A percentile compares a stretch with the other conserved stretches of the same genome.
These are phyloP conservation scores for Alexandromys fortis DNA, from an alignment of 2,113 vertebrate species.

Conservation along the genomic window DNA sequence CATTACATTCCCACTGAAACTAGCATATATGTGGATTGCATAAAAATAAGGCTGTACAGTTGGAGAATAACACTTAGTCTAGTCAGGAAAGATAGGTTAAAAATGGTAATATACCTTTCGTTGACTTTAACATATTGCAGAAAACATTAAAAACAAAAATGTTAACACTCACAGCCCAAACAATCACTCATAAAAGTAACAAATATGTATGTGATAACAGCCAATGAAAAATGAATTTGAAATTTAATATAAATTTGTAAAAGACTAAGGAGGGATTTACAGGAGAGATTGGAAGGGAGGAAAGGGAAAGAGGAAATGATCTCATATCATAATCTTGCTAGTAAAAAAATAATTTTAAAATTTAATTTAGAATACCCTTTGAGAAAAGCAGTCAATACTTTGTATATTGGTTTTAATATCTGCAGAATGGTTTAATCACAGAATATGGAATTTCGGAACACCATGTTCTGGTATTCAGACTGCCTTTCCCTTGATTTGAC, in stretches of 20 bases:
- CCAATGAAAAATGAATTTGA: neutral
- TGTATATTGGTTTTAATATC: neutral
- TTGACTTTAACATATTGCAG: neutral
- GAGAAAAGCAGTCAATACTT: neutral
- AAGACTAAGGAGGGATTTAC: neutral
- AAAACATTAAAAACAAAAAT: slow-evolving; percentile 17
- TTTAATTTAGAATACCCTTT: neutral
- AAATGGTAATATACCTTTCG: neutral
- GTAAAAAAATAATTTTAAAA: neutral
- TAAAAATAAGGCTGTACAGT: neutral
- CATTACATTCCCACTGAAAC: slow-evolving; percentile 8
- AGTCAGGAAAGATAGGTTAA: neutral
- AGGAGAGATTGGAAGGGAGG: neutral
- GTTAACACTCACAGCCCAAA: neutral
- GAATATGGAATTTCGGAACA: slow-evolving; percentile 37
- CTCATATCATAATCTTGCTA: neutral
- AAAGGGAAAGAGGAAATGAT: neutral
- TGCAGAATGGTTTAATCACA: neutral
- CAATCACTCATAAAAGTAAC: neutral
- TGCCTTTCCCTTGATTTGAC: neutral
- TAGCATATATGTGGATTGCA: neutral
- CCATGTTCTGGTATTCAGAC: slow-evolving; percentile 4
- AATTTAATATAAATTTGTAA: neutral
- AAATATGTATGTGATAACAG: neutral
- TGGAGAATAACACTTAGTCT: neutral